Base-by-base conservation (phyloP, 1,140 invertebrate genomes). In the Periplaneta americana region DNA sequence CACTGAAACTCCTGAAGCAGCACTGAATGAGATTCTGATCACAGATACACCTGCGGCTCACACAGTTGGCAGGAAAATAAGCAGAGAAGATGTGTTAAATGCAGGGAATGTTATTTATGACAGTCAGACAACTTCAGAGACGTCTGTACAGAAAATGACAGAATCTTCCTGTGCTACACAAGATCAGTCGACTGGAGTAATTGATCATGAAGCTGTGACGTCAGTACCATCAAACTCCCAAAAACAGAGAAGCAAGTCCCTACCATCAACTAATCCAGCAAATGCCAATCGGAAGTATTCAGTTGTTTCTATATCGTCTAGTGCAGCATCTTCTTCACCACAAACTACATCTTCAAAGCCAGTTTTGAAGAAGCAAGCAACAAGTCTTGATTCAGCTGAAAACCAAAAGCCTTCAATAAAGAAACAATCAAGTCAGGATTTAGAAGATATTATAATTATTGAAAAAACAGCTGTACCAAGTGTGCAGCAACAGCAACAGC, bases 331-430 rank as follows among this genome's bases (percentile, higher is more conserved):
- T n/a, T 66, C 22, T n/a, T 11, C 48, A 66, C 39, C 17, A 6
- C 48, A 4, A 66, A 8, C 11, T 6, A n/a, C 4, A 28, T 28
- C 48, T 11, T 66, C 48, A 66, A 66, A n/a, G 28, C 48, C 48
- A 66, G 48, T 66, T 66, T n/a, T 66, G 13, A n/a, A 66, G 48
- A 66, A 66, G 28, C 48, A 66, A n/a, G 48, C 48, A 66, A n/a
- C 22, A 66, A 48, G 39, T 78, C 36, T 78, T 37, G 77, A 78
- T 78, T 78, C 77, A 37, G 77, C 77, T 34, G 77, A 78, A 18
- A 34, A 31, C 17, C 35, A 31, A 15, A 78, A 37, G 36, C 11
- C n/a, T 28, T 37, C n/a, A 13, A 32, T 78, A 34, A 37, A 78
- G 22, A 78, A 78, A 15, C 77, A 78, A 37, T 22, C n/a, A 34